Evolutionary conservation across 1,140 invertebrate genomes (phyloP).

Genomic region (Pseudobourletiella spinata): DNA sequence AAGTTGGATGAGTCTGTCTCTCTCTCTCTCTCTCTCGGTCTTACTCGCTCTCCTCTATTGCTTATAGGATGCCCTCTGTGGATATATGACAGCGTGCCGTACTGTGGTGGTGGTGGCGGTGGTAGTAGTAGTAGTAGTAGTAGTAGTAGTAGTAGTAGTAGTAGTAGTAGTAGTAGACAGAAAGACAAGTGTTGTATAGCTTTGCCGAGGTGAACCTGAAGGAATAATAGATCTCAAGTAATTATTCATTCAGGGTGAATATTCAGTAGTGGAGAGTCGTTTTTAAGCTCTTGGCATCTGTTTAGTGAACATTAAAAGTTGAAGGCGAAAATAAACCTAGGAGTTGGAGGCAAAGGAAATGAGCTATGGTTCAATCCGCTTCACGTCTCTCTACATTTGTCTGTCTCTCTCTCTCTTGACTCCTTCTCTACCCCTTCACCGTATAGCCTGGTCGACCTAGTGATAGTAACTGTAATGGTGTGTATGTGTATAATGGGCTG

Average conservation of each 20-base stretch:
- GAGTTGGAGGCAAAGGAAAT: neutral
- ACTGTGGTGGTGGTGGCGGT: neutral
- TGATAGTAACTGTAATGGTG: too few species aligned
- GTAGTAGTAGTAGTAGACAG: neutral
- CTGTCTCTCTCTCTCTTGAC: conserved; percentile 3
- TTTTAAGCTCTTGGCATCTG: conserved; percentile 18
- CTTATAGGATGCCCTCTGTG: neutral
- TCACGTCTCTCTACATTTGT: neutral
- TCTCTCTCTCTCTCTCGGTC: too few species aligned
- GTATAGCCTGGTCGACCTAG: too few species aligned
- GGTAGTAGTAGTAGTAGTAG: neutral
- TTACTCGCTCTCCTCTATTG: too few species aligned
- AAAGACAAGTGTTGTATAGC: neutral
- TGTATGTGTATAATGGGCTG: too few species aligned
- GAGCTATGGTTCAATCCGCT: neutral
- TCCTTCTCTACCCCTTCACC: too few species aligned
- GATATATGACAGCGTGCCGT: neutral
- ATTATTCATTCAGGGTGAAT: conserved; percentile 24
- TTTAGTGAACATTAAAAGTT: conserved; percentile 18
- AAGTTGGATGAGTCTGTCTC: too few species aligned
- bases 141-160: neutral
- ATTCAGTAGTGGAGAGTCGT: conserved; percentile 14
- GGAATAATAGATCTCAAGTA: conserved; percentile 12
- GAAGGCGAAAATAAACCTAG: conserved; percentile 14
- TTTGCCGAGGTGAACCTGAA: neutral